These are phyloP conservation scores for Psophia crepitans DNA, from an alignment of 2,113 vertebrate genomes.

Conservation along the genomic window DNA sequence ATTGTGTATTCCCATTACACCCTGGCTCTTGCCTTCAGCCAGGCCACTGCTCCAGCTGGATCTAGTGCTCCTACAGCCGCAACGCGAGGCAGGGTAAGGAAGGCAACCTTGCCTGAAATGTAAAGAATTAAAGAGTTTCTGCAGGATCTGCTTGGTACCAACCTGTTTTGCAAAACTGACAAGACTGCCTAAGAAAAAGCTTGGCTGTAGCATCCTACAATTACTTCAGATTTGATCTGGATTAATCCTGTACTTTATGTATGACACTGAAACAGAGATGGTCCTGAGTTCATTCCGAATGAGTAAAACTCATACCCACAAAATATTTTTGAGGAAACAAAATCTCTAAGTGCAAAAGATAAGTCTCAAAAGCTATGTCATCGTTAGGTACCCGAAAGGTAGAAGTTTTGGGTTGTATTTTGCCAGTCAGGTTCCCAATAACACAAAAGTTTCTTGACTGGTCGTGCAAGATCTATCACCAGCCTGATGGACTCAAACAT, in stretches of 20 bases:
- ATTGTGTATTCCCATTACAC: accelerated
- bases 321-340: neutral
- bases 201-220: neutral
- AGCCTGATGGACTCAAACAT: neutral
- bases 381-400: neutral
- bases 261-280: neutral
- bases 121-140: neutral
- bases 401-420: neutral
- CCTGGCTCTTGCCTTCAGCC: no score
- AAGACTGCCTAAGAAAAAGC: neutral
- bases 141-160: neutral
- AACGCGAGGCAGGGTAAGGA: neutral
- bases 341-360: neutral
- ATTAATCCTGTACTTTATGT: neutral
- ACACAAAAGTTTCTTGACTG: neutral
- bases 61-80: neutral
- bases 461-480: neutral
- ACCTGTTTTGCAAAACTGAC: neutral
- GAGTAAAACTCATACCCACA: neutral
- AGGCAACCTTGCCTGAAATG: neutral
- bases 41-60: neutral
- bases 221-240: neutral
- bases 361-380: neutral
- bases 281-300: neutral
- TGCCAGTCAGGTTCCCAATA: neutral